phyloP scores from a whole-genome alignment of 2,797 vertebrate species.

The Clarias laeviceps region DNA sequence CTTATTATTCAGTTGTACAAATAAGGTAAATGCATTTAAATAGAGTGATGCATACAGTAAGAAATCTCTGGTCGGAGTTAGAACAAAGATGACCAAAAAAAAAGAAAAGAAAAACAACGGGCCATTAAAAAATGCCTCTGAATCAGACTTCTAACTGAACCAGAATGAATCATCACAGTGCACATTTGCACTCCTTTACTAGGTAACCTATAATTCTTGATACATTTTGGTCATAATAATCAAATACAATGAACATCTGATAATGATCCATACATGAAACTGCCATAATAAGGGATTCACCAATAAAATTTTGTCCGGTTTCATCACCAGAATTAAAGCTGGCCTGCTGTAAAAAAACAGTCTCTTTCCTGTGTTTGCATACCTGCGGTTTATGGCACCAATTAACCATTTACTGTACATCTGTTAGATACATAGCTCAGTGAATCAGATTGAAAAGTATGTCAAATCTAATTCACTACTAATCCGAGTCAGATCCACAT shows the following conservation, averaged over 20 bases:
- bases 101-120: not conserved
- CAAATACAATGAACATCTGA: not conserved
- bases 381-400: too few relatives aligned
- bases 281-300: not conserved
- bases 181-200: not conserved
- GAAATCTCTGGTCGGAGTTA: not conserved
- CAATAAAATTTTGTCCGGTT: not conserved
- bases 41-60: not conserved
- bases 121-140: not conserved
- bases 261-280: not conserved
- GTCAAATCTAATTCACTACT: not conserved
- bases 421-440: not conserved
- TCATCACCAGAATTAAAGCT: not conserved
- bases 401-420: not conserved
- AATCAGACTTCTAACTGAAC: not conserved
- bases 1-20: not conserved
- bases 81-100: not conserved
- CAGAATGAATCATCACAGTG: not conserved
- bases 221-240: not conserved
- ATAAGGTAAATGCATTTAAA: not conserved
- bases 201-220: not conserved
- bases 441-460: not conserved
- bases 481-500: not conserved
- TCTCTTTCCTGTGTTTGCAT: too few relatives aligned
- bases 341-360: not conserved